Percentiles rank a stretch among this genome's conserved stretches.
phyloP scores from a whole-genome alignment of 2,888 invertebrate species.

The Halictus quadricinctus region DNA sequence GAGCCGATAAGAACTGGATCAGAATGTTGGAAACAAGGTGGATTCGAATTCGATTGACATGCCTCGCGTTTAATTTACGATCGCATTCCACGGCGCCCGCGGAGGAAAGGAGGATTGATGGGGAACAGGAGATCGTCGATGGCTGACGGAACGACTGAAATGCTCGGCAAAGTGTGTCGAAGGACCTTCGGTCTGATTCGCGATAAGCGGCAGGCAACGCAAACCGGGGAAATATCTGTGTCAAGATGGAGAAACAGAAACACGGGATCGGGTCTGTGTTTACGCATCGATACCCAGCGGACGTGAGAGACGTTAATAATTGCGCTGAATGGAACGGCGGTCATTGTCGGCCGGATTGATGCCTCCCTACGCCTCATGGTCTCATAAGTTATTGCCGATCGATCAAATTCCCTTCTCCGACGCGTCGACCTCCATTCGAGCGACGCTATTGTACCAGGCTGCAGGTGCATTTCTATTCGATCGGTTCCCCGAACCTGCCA shows the following conservation, averaged over 20 bases:
- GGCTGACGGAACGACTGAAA: conserved; percentile 8
- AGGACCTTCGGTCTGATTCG: conserved; percentile 43
- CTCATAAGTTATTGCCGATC: conserved; percentile 47
- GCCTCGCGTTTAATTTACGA: conserved; percentile 5
- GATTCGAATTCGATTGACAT: neutral
- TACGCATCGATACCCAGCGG: conserved; percentile 5
- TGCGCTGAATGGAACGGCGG: conserved; percentile 48
- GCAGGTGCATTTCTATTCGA: conserved; percentile 42
- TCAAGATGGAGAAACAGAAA: conserved; percentile 53
- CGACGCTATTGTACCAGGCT: conserved; percentile 34
- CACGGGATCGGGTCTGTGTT: conserved; percentile 32
- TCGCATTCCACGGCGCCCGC: neutral
- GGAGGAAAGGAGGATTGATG: neutral
- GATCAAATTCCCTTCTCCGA: conserved; percentile 48
- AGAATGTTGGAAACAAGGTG: neutral
- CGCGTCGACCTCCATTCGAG: conserved; percentile 35
- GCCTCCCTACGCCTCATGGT: conserved; percentile 25
- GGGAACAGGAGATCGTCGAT: conserved; percentile 6
- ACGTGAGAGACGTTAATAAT: conserved; percentile 33
- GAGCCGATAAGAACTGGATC: neutral
- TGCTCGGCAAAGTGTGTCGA: conserved; percentile 25
- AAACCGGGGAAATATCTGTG: conserved; percentile 53
- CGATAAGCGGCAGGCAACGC: conserved; percentile 39
- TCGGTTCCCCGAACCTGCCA: neutral
- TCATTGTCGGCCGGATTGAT: conserved; percentile 53